Conservation (phyloP, 2,888 invertebrate species). For the Melinaea marsaeus region DNA sequence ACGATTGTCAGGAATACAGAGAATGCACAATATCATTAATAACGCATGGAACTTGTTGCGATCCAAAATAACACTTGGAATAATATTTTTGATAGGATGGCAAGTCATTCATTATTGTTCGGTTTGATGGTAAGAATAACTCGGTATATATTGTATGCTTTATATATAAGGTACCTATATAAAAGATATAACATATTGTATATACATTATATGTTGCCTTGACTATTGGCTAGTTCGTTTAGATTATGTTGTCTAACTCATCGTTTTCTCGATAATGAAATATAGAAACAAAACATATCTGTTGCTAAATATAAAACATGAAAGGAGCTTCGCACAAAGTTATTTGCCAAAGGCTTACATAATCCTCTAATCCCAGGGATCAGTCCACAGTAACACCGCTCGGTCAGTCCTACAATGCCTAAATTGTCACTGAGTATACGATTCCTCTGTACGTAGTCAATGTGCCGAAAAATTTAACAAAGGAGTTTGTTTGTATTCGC, state of each 20-base stretch:
- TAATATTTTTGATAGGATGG: constrained; percentile 16
- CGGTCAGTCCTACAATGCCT: constrained; percentile 46
- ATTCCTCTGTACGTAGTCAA: constrained; percentile 38
- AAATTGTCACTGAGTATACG: constrained; percentile 60
- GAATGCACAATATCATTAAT: constrained; percentile 70
- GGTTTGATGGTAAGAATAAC: neutral
- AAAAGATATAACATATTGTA: too few relatives aligned
- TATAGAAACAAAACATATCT: constrained; percentile 17
- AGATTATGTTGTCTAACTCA: constrained; percentile 14
- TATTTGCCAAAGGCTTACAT: constrained; percentile 50
- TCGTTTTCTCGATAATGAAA: constrained; percentile 12
- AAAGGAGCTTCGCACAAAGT: constrained; percentile 55
- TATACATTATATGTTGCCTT: too few relatives aligned
- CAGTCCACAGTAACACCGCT: constrained; percentile 51
- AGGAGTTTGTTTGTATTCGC: constrained; percentile 66
- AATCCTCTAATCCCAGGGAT: constrained; percentile 73
- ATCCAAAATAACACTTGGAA: constrained; percentile 27
- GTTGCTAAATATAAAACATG: constrained; percentile 41
- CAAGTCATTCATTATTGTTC: constrained; percentile 30
- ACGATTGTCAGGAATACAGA: constrained; percentile 60
- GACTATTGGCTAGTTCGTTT: too few relatives aligned
- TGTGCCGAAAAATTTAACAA: constrained; percentile 54
- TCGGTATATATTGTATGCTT: too few relatives aligned
- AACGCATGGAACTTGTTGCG: constrained; percentile 65
- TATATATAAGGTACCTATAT: too few relatives aligned